Base-by-base conservation (phyloP, 2,888 invertebrate species). In the Fissipunctia ypsillon region DNA sequence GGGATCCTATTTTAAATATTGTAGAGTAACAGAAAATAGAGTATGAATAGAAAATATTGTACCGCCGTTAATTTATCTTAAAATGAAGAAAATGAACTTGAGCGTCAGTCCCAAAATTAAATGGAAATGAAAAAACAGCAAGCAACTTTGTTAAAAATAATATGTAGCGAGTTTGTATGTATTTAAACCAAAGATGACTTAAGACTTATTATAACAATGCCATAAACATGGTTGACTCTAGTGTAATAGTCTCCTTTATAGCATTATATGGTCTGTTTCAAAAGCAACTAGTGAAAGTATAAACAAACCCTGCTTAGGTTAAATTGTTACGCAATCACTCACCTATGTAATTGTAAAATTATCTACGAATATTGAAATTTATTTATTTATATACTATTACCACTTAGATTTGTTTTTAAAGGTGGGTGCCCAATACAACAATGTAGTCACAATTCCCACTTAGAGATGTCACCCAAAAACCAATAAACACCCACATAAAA, bases 91-190 rank as follows among this genome's bases (percentile, higher is more conserved):
- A n/a, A 41, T 1, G 0, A 35, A 35, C 2, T 16, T 7, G 16
- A 38, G 9, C 0, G 0, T 45, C 3, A 3, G 0, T 28, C 14
- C 16, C 10, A 31, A n/a, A n/a, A 69, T 12, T 45, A 35, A 9
- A 25, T 1, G 0, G 0, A 38, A 16, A 28, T n/a, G 0, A 19
- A 3, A 3, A 45, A 31, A 6, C 2, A 3, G 9, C n/a, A 31
- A 41, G 4, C 2, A 7, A 7, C 14, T 12, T 43, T 5, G 5
- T 38, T 61, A 19, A 19, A 35, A 25, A 19, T 16, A 28, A 41
- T 7, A 16, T 14, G 19, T 4, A 3, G 31, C 12, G 5, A 69
- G 16, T 38, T 28, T 5, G 5, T n/a, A n/a, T 69, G 16, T 38
- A 25, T 38, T 48, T 25, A 5, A 35, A 25, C 5, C 12, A 28